These are phyloP conservation scores for Pelodiscus sinensis DNA, from an alignment of 2,113 vertebrate genomes.

Conservation along the genomic window DNA sequence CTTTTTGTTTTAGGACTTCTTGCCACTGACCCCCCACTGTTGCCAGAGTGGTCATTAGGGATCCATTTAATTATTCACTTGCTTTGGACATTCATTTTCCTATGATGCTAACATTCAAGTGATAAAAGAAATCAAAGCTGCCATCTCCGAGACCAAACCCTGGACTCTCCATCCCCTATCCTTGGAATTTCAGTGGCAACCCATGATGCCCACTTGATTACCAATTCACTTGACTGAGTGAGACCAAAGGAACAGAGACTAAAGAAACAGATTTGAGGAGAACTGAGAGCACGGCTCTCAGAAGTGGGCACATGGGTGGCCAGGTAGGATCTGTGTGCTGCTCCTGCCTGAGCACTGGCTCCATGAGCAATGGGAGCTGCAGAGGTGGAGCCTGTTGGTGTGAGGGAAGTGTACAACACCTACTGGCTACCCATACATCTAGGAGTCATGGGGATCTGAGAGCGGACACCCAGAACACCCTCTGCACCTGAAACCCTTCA, in stretches of 20 bases:
- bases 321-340: too few relatives aligned
- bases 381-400: too few relatives aligned
- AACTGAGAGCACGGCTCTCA: neutral
- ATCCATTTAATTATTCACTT: neutral
- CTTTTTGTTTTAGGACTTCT: rapidly evolving
- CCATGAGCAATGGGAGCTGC: too few relatives aligned
- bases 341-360: too few relatives aligned
- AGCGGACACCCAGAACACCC: too few relatives aligned
- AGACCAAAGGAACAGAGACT: neutral
- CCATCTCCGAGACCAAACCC: neutral
- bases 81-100: neutral
- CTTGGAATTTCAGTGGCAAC: neutral
- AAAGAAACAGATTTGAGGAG: neutral
- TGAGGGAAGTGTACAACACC: too few relatives aligned
- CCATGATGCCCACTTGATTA: neutral
- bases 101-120: neutral
- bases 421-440: too few relatives aligned
- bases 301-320: too few relatives aligned
- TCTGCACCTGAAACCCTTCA: too few relatives aligned
- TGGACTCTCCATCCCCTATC: neutral
- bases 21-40: neutral
- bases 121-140: neutral
- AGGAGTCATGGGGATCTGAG: too few relatives aligned
- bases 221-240: neutral
- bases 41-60: neutral